Percentiles rank a stretch among this genome's conserved stretches.
These are phyloP conservation scores for Batillaria attramentaria DNA, from an alignment of 1,140 invertebrate genomes.

Conservation along the genomic window DNA sequence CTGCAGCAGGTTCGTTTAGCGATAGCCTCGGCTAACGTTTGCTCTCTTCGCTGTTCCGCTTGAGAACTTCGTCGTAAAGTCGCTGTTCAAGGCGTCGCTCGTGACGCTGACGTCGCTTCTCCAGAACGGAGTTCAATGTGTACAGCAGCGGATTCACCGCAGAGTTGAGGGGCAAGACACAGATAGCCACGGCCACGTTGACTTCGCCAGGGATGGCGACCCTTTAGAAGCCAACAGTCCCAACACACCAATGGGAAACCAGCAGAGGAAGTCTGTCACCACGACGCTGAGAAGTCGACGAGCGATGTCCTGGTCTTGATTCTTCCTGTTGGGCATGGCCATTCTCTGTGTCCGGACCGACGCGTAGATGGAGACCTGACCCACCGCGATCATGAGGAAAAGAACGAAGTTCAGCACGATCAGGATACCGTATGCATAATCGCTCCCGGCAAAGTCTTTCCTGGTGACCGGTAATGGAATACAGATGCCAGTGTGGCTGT, in stretches of 20 bases:
- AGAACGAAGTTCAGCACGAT: not conserved
- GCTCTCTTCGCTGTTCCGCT: no score
- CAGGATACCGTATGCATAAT: not conserved
- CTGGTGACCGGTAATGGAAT: not conserved
- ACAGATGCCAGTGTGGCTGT: not conserved
- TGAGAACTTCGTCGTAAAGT: no score
- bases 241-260: no score
- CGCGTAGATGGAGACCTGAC: not conserved
- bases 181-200: no score
- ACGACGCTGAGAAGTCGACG: not conserved
- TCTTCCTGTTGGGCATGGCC: not conserved
- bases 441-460: not conserved
- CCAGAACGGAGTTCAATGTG: no score
- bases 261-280: not conserved
- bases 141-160: slow-evolving; percentile 42
- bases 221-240: no score
- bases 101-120: no score
- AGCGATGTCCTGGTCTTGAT: not conserved
- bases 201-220: not conserved
- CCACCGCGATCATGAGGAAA: not conserved
- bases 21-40: no score
- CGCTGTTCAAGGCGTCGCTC: no score
- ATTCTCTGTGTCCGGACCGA: not conserved
- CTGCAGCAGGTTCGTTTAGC: no score
- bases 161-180: no score